Percentiles rank a stretch among this genome's conserved stretches.
Evolutionary conservation across 1,140 invertebrate genomes (phyloP).

Genomic region (Onthophagus taurus): DNA sequence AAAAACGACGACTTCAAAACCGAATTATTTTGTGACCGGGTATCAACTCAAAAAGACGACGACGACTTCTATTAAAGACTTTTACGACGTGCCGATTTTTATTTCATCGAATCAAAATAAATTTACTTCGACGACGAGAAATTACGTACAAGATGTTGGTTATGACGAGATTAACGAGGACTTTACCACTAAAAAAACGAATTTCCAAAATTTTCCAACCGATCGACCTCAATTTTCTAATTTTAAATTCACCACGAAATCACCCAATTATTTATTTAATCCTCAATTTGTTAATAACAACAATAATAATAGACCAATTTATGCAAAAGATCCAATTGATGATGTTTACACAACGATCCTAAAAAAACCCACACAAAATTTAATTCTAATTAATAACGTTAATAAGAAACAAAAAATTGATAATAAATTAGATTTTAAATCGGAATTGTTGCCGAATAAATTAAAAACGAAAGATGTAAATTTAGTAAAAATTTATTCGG

Average conservation of each 20-base stretch:
- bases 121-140: too few relatives aligned
- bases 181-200: too few relatives aligned
- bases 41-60: too few relatives aligned
- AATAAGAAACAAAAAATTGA: slow-evolving; percentile 20
- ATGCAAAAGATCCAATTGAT: neutral
- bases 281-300: neutral
- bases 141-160: too few relatives aligned
- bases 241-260: slow-evolving; percentile 14
- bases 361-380: neutral
- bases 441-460: slow-evolving; percentile 16
- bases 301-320: neutral
- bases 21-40: too few relatives aligned
- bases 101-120: too few relatives aligned
- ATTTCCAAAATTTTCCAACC: too few relatives aligned
- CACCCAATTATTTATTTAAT: neutral
- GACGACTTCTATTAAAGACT: too few relatives aligned
- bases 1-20: slow-evolving; percentile 24
- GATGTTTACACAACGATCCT: neutral
- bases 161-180: too few relatives aligned
- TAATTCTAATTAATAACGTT: neutral
- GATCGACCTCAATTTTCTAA: slow-evolving; percentile 22
- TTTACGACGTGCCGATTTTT: too few relatives aligned
- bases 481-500: slow-evolving; percentile 30
- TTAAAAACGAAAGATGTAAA: slow-evolving; percentile 18
- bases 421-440: slow-evolving; percentile 47